Evolutionary conservation across 2,797 vertebrate genomes (phyloP), one percentile per base, ranked within the genome.

Genomic region (Arnoldichthys spilopterus): DNA sequence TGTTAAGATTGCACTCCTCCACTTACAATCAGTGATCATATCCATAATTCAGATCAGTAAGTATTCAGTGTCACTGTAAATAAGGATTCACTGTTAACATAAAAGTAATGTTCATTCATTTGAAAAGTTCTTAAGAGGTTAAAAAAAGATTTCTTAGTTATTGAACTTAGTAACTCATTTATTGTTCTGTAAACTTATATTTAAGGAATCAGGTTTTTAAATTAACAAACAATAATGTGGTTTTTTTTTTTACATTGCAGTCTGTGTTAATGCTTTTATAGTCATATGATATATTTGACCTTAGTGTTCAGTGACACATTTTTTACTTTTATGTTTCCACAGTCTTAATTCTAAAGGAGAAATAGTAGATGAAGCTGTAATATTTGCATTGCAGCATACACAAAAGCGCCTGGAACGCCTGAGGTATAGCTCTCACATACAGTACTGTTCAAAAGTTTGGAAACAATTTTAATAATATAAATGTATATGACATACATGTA

Each of bases 331-430:
- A 26, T 78, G 32, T 66, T 76, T 82, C 26, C 53, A 7, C 88
- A 95, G 94, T 59, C 85, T 95, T 53, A 89, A 80, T 18, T 88
- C 81, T 1, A 91, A 91, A 81, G 81, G 30, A 3, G 49, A 90
- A 22, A 34, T 58, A n/a, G 18, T 87, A 1, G 0, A 71, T 45
- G 90, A 85, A 64, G 58, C 87, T 0, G 4, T 73, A 63, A 18
- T 58, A 47, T 76, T 94, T 76, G 63, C 90, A 61, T 84, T 95
- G 84, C 79, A 79, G 76, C 78, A 76, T 0, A 92, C 89, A 79
- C 83, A 56, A 28, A 74, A 72, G 8, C 13, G 37, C 45, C 74
- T 94, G 20, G 92, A 95, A 81, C 90, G 90, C 20, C 86, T 95
- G 58, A 87, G 90, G 95, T 95, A 86, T 91, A 91, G 89, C 1